A percentile compares a stretch with the other conserved stretches of the same genome.
These are phyloP conservation scores for Illadopsis cleaveri DNA, from an alignment of 2,113 vertebrate species.

Conservation along the genomic window DNA sequence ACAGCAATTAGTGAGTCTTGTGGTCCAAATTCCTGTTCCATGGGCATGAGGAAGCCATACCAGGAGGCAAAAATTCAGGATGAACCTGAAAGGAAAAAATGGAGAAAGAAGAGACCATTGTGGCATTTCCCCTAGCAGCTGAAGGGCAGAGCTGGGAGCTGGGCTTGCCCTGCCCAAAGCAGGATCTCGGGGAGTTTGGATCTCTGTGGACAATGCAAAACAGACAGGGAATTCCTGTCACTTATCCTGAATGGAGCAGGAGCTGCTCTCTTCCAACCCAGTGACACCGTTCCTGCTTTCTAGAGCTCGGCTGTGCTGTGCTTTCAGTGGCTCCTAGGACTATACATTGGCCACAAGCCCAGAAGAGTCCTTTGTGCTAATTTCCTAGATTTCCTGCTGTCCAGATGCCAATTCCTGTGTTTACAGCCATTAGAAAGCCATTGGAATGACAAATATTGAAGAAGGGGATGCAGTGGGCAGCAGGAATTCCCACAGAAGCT, in stretches of 20 bases:
- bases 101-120: neutral
- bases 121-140: neutral
- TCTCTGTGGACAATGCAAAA: neutral
- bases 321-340: constrained; percentile 35
- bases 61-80: neutral
- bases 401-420: constrained; percentile 36
- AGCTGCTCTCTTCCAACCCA: neutral
- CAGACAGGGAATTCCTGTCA: neutral
- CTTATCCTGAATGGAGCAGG: neutral
- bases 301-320: neutral
- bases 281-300: constrained; percentile 14
- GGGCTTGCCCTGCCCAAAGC: neutral
- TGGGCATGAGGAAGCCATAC: neutral
- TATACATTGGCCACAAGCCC: constrained; percentile 36
- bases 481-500: neutral
- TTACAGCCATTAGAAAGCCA: constrained; percentile 8
- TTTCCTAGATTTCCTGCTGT: constrained; percentile 60
- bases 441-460: neutral
- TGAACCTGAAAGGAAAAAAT: neutral
- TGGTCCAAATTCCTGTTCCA: neutral
- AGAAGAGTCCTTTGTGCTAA: constrained; percentile 33
- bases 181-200: neutral
- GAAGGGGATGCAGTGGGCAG: neutral
- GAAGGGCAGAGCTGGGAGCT: neutral
- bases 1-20: neutral